phyloP scores from a whole-genome alignment of 2,113 vertebrate species.

The Heloderma charlesbogerti region DNA sequence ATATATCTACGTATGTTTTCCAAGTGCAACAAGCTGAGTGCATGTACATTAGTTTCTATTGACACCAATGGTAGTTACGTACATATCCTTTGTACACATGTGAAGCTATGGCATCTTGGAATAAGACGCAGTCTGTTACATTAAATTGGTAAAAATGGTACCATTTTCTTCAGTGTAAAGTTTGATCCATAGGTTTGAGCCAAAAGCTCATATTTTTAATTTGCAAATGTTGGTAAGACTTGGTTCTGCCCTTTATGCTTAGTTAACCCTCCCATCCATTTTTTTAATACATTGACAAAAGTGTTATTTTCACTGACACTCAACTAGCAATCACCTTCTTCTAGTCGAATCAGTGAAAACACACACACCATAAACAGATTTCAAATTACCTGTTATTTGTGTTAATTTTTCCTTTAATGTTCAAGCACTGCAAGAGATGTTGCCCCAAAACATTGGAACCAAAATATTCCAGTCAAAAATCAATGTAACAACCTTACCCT shows the following conservation, averaged over 20 bases:
- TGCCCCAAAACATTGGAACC: neutral
- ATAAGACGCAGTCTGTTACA: neutral
- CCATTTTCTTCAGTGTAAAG: neutral
- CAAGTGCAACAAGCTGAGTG: neutral
- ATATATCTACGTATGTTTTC: neutral
- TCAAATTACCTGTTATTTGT: neutral
- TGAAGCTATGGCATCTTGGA: neutral
- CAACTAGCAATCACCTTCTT: neutral
- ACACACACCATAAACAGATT: neutral
- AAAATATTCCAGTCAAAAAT: neutral
- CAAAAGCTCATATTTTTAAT: neutral
- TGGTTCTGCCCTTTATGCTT: neutral
- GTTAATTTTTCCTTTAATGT: neutral
- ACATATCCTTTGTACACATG: neutral
- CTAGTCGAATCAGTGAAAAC: neutral
- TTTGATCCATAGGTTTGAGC: neutral
- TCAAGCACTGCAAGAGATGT: neutral
- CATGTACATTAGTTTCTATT: neutral
- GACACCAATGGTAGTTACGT: neutral
- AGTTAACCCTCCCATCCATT: neutral
- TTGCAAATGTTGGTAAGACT: neutral
- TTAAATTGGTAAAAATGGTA: neutral
- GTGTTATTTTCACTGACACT: neutral
- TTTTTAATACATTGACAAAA: neutral
- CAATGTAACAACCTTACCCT: neutral